These are phyloP conservation scores for Sturnus vulgaris DNA, from an alignment of 2,113 vertebrate genomes.

Conservation along the genomic window DNA sequence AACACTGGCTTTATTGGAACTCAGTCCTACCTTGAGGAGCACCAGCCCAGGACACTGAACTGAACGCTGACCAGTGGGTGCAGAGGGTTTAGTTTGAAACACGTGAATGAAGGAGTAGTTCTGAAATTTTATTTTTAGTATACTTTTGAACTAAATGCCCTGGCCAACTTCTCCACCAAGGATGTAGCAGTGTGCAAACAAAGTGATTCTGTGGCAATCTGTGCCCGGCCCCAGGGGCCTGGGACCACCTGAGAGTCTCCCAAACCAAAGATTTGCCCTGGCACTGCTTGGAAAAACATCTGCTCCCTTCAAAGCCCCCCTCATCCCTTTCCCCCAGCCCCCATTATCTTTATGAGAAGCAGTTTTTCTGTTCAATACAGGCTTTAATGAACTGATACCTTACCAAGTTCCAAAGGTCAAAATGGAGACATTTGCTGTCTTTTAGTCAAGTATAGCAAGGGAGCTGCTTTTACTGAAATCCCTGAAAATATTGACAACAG, in stretches of 20 bases:
- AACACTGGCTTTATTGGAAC: constrained; percentile 70
- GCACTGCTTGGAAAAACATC: constrained; percentile 69
- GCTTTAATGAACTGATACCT: constrained; percentile 77
- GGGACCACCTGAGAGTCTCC: constrained; percentile 76
- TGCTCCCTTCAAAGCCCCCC: constrained; percentile 51
- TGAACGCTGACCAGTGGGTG: constrained; percentile 38
- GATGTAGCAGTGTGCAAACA: constrained; percentile 77
- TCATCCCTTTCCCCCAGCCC: background rate
- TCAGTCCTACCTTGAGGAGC: constrained; percentile 68
- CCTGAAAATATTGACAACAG: constrained; percentile 76
- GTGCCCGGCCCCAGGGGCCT: constrained; percentile 59
- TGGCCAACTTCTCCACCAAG: constrained; percentile 71
- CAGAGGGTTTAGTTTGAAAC: constrained; percentile 66
- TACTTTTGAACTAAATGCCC: constrained; percentile 61
- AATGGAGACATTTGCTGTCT: constrained; percentile 84
- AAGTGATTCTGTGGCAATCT: constrained; percentile 49
- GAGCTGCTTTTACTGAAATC: constrained; percentile 76
- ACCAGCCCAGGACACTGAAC: constrained; percentile 49
- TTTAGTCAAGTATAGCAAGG: constrained; percentile 74
- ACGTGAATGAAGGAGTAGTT: constrained; percentile 69
- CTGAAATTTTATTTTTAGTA: constrained; percentile 53
- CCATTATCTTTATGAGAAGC: constrained; percentile 73
- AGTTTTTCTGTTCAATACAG: constrained; percentile 74
- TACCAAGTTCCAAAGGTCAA: constrained; percentile 82
- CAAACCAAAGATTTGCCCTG: constrained; percentile 98